Evolutionary conservation across 2,113 vertebrate species (phyloP).

Genomic region (Hystrix cristata): DNA sequence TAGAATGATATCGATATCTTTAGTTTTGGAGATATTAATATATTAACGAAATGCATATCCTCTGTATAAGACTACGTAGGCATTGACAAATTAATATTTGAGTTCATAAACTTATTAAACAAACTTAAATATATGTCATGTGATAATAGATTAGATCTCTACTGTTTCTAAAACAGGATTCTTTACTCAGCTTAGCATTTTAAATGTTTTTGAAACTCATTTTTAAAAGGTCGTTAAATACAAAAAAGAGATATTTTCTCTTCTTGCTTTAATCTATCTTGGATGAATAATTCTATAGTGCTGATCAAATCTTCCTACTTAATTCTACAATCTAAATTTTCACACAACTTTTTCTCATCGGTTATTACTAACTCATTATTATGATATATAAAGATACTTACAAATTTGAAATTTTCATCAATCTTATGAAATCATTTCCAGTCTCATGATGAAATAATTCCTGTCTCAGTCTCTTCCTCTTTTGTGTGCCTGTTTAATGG

Average conservation of each 20-base stretch:
- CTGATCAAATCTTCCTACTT: not conserved
- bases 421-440: not conserved
- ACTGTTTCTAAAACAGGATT: not conserved
- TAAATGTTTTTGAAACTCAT: not conserved
- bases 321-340: not conserved
- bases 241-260: not conserved
- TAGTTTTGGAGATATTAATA: slow-evolving; percentile 68
- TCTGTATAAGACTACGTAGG: slow-evolving; percentile 56
- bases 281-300: not conserved
- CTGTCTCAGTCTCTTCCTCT: not conserved
- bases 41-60: slow-evolving; percentile 59
- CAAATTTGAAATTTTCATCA: not conserved
- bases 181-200: not conserved
- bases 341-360: not conserved
- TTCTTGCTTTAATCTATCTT: not conserved
- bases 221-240: not conserved
- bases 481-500: not conserved
- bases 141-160: not conserved
- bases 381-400: not conserved
- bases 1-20: slow-evolving; percentile 74
- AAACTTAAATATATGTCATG: not conserved
- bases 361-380: not conserved
- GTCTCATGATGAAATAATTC: no score
- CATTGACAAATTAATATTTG: slow-evolving; percentile 50
- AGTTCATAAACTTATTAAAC: not conserved